Conservation (phyloP, 2,888 invertebrate species). For the Pachymerium ferrugineum region DNA sequence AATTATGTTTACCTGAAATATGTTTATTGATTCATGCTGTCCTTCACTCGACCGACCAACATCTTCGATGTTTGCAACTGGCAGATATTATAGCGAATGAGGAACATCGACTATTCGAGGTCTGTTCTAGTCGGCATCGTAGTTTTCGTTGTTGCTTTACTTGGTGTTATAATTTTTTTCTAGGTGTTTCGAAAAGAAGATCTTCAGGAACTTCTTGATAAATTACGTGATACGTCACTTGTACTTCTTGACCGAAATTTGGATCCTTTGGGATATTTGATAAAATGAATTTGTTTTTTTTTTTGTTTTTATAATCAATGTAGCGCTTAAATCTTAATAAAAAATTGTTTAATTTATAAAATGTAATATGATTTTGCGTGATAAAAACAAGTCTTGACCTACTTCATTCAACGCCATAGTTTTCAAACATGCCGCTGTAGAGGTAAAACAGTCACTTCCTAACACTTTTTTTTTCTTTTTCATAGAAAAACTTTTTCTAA, state of each 20-base stretch:
- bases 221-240: conserved; percentile 72
- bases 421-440: no score
- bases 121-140: no score
- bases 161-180: no score
- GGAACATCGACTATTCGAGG: conserved; percentile 70
- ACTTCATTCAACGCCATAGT: no score
- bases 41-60: conserved; percentile 66
- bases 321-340: background rate
- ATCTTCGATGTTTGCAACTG: conserved; percentile 70
- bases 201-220: conserved; percentile 66
- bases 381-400: no score
- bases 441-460: no score
- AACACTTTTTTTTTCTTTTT: no score
- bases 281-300: conserved; percentile 8
- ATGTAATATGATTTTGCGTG: no score
- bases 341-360: background rate
- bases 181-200: conserved; percentile 58
- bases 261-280: conserved; percentile 68
- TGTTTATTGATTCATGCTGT: conserved; percentile 71
- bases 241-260: conserved; percentile 66
- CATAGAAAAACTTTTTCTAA: no score
- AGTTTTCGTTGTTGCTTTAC: no score
- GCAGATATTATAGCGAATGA: conserved; percentile 75
- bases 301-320: background rate
- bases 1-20: conserved; percentile 77